Evolutionary conservation across 2,797 vertebrate species (phyloP).

Genomic region (Paguma larvata): DNA sequence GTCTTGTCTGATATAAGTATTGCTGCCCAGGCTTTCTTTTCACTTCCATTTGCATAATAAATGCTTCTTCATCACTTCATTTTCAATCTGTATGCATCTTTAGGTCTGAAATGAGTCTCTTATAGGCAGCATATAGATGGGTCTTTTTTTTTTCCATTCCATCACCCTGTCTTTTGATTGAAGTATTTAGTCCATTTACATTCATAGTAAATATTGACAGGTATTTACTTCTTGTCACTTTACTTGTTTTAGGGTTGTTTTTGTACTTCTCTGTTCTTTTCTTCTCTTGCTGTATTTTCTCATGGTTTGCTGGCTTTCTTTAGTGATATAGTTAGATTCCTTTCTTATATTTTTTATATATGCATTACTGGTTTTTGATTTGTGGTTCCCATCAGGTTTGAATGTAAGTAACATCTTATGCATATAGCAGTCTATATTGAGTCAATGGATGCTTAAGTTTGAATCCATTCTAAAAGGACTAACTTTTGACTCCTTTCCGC

Average conservation of each 20-base stretch:
- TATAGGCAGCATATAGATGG: neutral
- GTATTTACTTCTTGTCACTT: neutral
- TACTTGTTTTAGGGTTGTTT: neutral
- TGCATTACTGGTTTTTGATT: neutral
- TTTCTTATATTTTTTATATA: neutral
- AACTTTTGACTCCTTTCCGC: neutral
- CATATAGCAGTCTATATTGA: neutral
- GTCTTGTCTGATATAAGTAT: neutral
- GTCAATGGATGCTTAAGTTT: neutral
- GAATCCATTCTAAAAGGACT: neutral
- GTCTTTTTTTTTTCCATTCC: neutral
- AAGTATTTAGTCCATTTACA: neutral
- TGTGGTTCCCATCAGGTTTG: neutral
- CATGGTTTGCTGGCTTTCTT: neutral
- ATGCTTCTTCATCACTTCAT: neutral
- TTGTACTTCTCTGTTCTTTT: neutral
- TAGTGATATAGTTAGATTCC: neutral
- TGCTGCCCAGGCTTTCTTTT: neutral
- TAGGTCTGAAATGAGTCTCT: neutral
- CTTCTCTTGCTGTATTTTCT: neutral
- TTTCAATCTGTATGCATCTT: neutral
- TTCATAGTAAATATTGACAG: neutral
- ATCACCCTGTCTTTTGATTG: neutral
- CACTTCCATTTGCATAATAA: neutral
- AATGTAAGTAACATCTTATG: neutral